Conservation (phyloP, 2,888 invertebrate species). For the Liopterus haemorrhoidalis region DNA sequence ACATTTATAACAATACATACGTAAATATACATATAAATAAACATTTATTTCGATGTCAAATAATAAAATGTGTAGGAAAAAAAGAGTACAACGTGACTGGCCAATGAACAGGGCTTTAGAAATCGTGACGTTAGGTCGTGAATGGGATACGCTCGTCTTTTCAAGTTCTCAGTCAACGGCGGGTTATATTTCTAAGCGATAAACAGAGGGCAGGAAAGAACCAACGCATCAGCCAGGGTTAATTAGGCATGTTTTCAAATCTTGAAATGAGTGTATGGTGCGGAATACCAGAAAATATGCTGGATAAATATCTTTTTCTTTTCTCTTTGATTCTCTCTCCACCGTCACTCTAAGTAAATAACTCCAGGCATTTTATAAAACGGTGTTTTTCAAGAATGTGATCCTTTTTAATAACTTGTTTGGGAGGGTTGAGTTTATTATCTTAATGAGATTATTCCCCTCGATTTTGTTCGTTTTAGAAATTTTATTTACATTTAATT, state of each 20-base stretch:
- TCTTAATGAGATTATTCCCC: slow-evolving; percentile 24
- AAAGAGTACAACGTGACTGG: no score
- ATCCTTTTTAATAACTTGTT: slow-evolving; percentile 24
- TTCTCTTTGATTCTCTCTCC: slow-evolving; percentile 7
- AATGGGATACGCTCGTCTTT: slow-evolving; percentile 16
- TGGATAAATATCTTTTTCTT: slow-evolving; percentile 8
- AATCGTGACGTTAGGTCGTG: no score
- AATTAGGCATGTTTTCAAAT: slow-evolving; percentile 16
- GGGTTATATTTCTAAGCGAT: slow-evolving; percentile 20
- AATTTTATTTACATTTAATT: neutral
- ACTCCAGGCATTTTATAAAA: slow-evolving; percentile 20
- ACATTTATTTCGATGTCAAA: no score
- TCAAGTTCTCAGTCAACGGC: slow-evolving; percentile 7
- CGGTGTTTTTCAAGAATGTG: slow-evolving; percentile 22
- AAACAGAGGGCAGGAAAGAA: slow-evolving; percentile 6
- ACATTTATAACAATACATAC: no score
- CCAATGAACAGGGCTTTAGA: no score
- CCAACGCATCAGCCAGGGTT: slow-evolving; percentile 11
- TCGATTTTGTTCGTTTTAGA: slow-evolving; percentile 9
- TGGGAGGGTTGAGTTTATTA: slow-evolving; percentile 22
- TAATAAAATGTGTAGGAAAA: no score
- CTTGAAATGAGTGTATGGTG: slow-evolving; percentile 5
- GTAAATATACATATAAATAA: no score
- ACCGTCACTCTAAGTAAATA: slow-evolving; percentile 9
- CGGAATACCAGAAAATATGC: slow-evolving; percentile 3